A percentile compares a stretch with the other conserved stretches of the same genome.
These are phyloP conservation scores for Lepetodrilus schrolli DNA, from an alignment of 2,888 invertebrate genomes.

Conservation along the genomic window DNA sequence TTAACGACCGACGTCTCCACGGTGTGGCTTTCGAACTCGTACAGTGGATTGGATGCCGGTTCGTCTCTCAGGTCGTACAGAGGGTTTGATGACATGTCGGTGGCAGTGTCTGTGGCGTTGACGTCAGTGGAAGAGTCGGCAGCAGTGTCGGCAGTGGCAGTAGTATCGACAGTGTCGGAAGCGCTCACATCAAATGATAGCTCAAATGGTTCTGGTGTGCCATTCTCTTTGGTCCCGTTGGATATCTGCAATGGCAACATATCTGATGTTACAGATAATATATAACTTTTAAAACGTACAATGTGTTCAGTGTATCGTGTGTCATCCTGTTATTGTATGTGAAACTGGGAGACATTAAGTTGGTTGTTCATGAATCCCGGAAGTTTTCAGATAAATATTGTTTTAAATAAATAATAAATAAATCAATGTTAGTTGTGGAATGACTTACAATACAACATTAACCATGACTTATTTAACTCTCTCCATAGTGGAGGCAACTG, in stretches of 20 bases:
- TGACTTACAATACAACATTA: no score
- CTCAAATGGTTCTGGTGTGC: constrained; percentile 34
- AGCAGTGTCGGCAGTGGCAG: constrained; percentile 14
- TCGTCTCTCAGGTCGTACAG: constrained; percentile 23
- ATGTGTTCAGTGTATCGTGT: no score
- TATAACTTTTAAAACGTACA: not conserved
- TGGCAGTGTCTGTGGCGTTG: not conserved
- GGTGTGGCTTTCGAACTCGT: constrained; percentile 15
- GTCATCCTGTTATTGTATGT: no score
- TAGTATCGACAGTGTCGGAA: constrained; percentile 25
- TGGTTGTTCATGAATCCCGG: no score
- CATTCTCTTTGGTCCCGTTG: constrained; percentile 36
- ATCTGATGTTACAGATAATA: not conserved
- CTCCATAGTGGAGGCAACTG: no score
- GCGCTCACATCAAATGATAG: constrained; percentile 30
- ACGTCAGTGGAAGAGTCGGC: not conserved
- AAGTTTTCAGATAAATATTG: no score
- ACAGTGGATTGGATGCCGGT: constrained; percentile 37
- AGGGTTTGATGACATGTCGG: constrained; percentile 26
- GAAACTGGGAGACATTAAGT: no score
- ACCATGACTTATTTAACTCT: no score
- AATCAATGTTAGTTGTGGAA: no score
- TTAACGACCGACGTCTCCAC: not conserved
- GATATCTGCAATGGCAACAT: constrained; percentile 27
- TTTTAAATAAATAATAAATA: no score